Evolutionary conservation across 2,888 invertebrate genomes (phyloP).

Genomic region (Polydrusus cervinus): DNA sequence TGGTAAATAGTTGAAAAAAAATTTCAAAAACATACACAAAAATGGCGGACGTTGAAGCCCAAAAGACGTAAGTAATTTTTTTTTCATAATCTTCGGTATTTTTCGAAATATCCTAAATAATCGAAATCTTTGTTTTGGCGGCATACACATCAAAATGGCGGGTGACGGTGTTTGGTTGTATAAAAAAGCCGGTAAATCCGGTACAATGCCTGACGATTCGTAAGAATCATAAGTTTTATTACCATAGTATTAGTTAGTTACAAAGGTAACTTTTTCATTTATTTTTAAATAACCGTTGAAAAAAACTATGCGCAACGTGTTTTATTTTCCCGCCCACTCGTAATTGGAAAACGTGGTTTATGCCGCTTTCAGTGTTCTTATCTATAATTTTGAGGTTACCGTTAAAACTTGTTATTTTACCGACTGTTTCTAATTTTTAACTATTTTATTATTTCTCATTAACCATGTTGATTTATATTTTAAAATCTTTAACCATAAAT

Average conservation of each 20-base stretch:
- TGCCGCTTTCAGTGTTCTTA: constrained; percentile 33
- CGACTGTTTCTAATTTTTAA: background rate
- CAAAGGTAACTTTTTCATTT: background rate
- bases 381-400: background rate
- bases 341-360: constrained; percentile 13
- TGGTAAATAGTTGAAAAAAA: constrained; percentile 55
- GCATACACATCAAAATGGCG: constrained; percentile 74
- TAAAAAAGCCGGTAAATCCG: constrained; percentile 62
- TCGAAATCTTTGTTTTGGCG: constrained; percentile 67
- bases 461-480: background rate
- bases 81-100: constrained; percentile 46
- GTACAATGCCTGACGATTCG: constrained; percentile 7
- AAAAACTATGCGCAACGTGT: background rate
- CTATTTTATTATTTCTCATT: background rate
- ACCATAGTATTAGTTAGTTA: background rate
- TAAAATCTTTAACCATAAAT: background rate
- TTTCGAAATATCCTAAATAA: constrained; percentile 46
- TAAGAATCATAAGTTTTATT: background rate
- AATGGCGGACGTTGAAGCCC: constrained; percentile 79
- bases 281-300: constrained; percentile 5
- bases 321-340: constrained; percentile 9
- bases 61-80: constrained; percentile 77
- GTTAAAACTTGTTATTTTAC: background rate
- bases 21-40: constrained; percentile 63
- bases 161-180: constrained; percentile 58